Evolutionary conservation across 2,113 vertebrate genomes (phyloP).

Genomic region (Tympanuchus pallidicinctus): DNA sequence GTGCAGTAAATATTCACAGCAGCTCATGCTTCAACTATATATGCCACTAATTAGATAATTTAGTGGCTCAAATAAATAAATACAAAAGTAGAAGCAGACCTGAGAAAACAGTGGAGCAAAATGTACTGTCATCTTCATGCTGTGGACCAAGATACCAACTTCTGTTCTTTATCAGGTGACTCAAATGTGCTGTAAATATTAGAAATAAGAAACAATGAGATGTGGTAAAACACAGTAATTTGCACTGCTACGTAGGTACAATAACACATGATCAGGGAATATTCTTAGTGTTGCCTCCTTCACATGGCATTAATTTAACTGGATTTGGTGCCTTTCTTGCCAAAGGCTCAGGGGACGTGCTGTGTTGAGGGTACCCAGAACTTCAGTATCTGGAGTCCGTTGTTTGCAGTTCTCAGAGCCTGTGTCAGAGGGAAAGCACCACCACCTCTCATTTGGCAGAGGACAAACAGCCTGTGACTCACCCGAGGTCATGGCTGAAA

Average conservation of each 20-base stretch:
- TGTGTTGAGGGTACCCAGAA: neutral
- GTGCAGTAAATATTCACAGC: conserved; percentile 86
- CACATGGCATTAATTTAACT: rapidly evolving
- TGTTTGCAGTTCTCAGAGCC: neutral
- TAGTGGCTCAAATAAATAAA: conserved; percentile 84
- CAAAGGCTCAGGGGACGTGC: neutral
- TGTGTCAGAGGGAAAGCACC: neutral
- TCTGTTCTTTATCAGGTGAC: neutral
- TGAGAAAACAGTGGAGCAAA: conserved; percentile 54
- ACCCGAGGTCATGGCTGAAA: neutral
- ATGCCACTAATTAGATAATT: conserved; percentile 88
- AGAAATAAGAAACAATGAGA: neutral
- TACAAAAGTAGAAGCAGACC: conserved; percentile 74
- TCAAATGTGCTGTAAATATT: neutral
- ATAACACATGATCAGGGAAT: neutral
- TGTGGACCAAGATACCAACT: neutral
- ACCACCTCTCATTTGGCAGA: neutral
- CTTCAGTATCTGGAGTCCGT: neutral
- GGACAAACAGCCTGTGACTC: neutral
- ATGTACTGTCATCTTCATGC: neutral
- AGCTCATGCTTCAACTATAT: conserved; percentile 83
- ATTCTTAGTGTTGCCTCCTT: neutral
- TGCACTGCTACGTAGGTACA: neutral
- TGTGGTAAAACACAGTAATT: neutral
- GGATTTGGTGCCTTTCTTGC: neutral